Conservation (phyloP, 2,113 vertebrate species). For the Strigops habroptila region DNA sequence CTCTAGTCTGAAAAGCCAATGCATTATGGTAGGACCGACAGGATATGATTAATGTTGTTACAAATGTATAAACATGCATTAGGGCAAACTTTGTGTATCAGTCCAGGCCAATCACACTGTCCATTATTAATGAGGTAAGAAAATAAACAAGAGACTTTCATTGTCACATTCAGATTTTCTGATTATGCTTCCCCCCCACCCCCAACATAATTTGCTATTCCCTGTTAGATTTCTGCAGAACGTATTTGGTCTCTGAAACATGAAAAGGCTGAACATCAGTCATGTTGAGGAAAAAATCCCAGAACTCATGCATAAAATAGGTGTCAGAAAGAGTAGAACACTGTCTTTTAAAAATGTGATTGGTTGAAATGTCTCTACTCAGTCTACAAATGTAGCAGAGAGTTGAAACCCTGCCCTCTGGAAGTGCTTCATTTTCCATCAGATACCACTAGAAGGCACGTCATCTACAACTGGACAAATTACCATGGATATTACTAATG, state of each 20-base stretch:
- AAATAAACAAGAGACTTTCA: not conserved
- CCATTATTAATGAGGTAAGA: not conserved
- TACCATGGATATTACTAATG: not conserved
- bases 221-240: not conserved
- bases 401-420: not conserved
- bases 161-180: not conserved
- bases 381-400: not conserved
- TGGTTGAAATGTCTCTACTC: not conserved
- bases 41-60: slow-evolving; percentile 8
- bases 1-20: not conserved
- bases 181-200: too few relatives aligned
- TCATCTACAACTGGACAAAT: not conserved
- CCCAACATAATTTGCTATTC: not conserved
- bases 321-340: not conserved
- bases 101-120: not conserved
- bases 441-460: not conserved
- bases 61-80: not conserved
- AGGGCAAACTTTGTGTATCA: not conserved
- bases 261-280: not conserved
- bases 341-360: not conserved
- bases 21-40: not conserved
- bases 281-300: not conserved
- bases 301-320: not conserved
- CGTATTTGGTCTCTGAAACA: not conserved
- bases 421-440: not conserved